A percentile compares a stretch with the other conserved stretches of the same genome.
Evolutionary conservation across 2,113 vertebrate species (phyloP).

Genomic region (Arvicanthis niloticus): DNA sequence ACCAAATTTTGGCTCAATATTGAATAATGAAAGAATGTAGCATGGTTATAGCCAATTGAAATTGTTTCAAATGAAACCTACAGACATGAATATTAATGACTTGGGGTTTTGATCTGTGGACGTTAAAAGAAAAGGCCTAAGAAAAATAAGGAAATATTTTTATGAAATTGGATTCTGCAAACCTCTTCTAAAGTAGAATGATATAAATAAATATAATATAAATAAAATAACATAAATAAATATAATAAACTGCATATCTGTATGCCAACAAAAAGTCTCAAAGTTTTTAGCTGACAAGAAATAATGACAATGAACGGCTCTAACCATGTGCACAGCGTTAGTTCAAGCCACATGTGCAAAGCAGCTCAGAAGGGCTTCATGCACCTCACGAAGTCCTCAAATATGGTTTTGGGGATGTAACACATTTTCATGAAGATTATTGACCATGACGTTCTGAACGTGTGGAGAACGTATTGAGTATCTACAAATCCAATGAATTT

Average conservation of each 20-base stretch:
- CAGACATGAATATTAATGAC: not conserved
- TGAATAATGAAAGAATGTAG: conserved; percentile 29
- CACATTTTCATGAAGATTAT: not conserved
- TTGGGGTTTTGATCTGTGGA: conserved; percentile 3
- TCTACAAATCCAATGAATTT: conserved; percentile 16
- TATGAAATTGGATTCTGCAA: conserved; percentile 26
- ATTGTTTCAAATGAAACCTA: not conserved
- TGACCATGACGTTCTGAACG: not conserved
- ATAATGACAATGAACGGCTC: not conserved
- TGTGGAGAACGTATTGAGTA: not conserved
- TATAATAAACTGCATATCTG: not conserved
- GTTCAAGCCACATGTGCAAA: not conserved
- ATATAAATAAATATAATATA: not conserved
- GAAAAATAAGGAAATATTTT: conserved; percentile 44
- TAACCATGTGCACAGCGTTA: not conserved
- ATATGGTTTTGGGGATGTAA: not conserved
- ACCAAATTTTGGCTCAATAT: conserved; percentile 65
- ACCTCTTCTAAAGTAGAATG: conserved; percentile 37
- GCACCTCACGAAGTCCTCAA: not conserved
- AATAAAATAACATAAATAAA: not conserved
- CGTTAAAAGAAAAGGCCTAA: not conserved
- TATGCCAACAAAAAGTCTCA: not conserved
- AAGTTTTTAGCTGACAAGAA: conserved; percentile 27
- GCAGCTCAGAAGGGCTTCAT: not conserved
- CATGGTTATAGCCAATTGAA: not conserved